Percentiles rank a stretch among this genome's conserved stretches.
phyloP scores from a whole-genome alignment of 1,140 invertebrate genomes.

The Pachyrhynchus sulphureomaculatus region DNA sequence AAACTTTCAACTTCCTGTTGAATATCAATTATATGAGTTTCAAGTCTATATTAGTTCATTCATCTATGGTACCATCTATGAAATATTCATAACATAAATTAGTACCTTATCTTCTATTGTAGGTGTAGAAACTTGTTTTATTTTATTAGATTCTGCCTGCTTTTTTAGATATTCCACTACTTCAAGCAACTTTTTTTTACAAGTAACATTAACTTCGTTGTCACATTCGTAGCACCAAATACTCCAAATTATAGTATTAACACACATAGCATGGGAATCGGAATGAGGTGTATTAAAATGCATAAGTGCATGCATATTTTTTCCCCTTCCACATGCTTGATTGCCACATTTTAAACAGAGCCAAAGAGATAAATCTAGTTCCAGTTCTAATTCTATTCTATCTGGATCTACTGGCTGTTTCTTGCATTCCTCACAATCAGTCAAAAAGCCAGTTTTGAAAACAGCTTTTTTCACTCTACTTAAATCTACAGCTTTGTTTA shows the following conservation, averaged over 20 bases:
- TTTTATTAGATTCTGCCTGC: conserved; percentile 40
- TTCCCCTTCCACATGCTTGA: conserved; percentile 71
- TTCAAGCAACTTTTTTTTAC: conserved; percentile 64
- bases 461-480: conserved; percentile 63
- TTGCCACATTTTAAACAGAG: conserved; percentile 73
- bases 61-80: no score
- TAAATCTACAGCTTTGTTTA: conserved; percentile 68
- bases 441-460: conserved; percentile 57
- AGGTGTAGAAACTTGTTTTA: conserved; percentile 18
- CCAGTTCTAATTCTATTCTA: conserved; percentile 52
- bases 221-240: conserved; percentile 76
- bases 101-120: conserved; percentile 21
- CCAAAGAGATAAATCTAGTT: conserved; percentile 64
- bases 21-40: background rate
- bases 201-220: conserved; percentile 58
- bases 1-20: no score
- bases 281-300: conserved; percentile 77
- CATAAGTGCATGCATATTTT: conserved; percentile 71
- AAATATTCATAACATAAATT: no score
- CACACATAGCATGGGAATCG: conserved; percentile 71
- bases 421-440: conserved; percentile 64
- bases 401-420: conserved; percentile 49
- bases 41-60: no score
- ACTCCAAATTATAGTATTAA: conserved; percentile 70
- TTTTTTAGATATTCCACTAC: conserved; percentile 66